Conservation (phyloP, 2,888 invertebrate genomes). For the Palloptera scutellata region DNA sequence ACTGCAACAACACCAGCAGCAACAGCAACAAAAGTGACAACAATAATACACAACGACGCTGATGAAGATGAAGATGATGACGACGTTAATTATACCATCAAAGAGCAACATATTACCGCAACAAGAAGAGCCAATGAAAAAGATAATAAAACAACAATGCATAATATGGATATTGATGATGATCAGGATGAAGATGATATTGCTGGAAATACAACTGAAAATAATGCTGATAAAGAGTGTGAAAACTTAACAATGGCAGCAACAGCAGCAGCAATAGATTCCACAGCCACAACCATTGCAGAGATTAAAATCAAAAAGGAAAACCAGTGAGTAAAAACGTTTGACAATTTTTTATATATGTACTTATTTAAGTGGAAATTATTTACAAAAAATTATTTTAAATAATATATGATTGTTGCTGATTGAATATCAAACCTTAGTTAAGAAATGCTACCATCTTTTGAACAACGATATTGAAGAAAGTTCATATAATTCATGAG, state of each 20-base stretch:
- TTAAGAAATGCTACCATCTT: no score
- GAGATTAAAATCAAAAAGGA: conserved; percentile 61
- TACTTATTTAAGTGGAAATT: no score
- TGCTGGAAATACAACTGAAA: conserved; percentile 32
- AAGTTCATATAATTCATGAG: no score
- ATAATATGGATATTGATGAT: conserved; percentile 14
- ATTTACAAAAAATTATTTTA: no score
- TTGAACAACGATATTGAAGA: no score
- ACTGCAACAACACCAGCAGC: conserved; percentile 34
- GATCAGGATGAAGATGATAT: conserved; percentile 28
- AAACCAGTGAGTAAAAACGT: conserved; percentile 57
- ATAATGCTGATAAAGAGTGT: conserved; percentile 25
- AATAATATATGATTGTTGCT: no score
- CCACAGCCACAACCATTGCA: conserved; percentile 37
- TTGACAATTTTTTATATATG: not conserved
- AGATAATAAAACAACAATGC: not conserved
- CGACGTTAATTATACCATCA: conserved; percentile 13
- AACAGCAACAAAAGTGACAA: conserved; percentile 33
- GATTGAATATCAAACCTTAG: no score
- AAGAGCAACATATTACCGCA: not conserved
- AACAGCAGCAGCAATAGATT: conserved; percentile 25
- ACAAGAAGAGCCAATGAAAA: conserved; percentile 17
- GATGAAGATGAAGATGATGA: conserved; percentile 41
- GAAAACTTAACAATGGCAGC: conserved; percentile 18
- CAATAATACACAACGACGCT: conserved; percentile 32